phyloP scores from a whole-genome alignment of 2,113 vertebrate genomes.

The Tinamus guttatus region DNA sequence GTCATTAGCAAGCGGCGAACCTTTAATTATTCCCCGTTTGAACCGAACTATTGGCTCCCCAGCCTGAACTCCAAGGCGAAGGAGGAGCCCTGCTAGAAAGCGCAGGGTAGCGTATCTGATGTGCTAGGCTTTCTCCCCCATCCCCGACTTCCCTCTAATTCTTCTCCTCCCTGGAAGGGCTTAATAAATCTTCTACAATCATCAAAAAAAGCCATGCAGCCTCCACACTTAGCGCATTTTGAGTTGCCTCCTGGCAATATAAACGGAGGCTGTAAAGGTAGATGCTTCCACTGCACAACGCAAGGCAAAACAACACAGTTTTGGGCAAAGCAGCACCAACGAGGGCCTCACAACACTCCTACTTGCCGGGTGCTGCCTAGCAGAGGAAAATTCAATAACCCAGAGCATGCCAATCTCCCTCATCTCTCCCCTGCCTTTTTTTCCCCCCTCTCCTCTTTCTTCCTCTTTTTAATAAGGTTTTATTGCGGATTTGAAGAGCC shows the following conservation, averaged over 20 bases:
- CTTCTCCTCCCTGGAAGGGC: slow-evolving; percentile 1
- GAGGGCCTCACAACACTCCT: not conserved
- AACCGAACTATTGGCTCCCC: not conserved
- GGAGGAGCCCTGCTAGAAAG: not conserved
- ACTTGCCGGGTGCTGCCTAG: not conserved
- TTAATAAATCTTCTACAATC: slow-evolving; percentile 62
- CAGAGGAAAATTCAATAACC: not conserved
- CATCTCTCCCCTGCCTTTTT: too few relatives aligned
- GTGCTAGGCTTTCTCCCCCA: not conserved
- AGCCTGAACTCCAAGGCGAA: not conserved
- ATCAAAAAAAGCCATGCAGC: slow-evolving; percentile 56
- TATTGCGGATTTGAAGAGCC: not conserved
- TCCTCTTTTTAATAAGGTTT: not conserved
- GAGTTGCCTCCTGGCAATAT: slow-evolving; percentile 33
- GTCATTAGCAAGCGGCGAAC: not conserved
- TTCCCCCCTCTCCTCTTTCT: not conserved
- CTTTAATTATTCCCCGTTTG: not conserved
- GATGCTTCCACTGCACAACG: not conserved
- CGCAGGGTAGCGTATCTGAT: not conserved
- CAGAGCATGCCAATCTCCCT: not conserved
- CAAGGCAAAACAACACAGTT: not conserved
- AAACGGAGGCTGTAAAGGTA: slow-evolving; percentile 54
- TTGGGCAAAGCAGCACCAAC: not conserved
- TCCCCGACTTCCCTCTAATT: too few relatives aligned
- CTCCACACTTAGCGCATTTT: slow-evolving; percentile 29